Conservation (phyloP, 1,140 invertebrate genomes). For the Streblospio benedicti region DNA sequence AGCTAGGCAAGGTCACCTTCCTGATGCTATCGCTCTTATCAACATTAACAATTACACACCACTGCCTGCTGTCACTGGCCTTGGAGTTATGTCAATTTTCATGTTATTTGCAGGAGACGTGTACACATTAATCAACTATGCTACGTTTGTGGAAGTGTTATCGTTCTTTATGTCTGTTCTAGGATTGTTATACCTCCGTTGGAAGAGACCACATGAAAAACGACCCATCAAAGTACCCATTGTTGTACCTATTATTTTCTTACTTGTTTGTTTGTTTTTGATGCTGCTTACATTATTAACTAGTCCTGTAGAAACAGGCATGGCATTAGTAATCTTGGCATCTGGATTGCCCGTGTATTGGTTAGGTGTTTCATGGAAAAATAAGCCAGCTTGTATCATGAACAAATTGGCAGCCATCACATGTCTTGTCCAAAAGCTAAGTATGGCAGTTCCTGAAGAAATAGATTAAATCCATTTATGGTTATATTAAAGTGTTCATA, state of each 20-base stretch:
- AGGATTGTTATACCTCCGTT: background rate
- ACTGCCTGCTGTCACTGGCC: constrained; percentile 77
- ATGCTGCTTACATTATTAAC: constrained; percentile 91
- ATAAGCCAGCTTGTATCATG: too few species aligned
- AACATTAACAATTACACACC: constrained; percentile 79
- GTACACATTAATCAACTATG: background rate
- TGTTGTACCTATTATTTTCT: constrained; percentile 78
- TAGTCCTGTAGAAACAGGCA: constrained; percentile 78
- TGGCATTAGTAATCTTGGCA: constrained; percentile 59
- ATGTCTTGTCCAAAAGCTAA: too few species aligned
- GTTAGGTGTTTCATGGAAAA: constrained; percentile 46
- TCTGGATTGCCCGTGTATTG: constrained; percentile 52
- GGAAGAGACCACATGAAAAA: background rate
- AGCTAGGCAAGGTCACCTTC: constrained; percentile 90
- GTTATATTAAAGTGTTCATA: too few species aligned
- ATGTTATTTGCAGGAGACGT: constrained; percentile 3
- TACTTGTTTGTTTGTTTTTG: constrained; percentile 80
- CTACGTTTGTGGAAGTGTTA: background rate
- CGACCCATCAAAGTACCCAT: constrained; percentile 44
- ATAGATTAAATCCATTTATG: too few species aligned
- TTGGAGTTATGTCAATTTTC: background rate
- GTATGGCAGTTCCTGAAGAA: too few species aligned
- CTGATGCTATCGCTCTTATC: constrained; percentile 89
- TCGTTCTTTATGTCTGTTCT: background rate
- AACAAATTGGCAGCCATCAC: too few species aligned